phyloP scores from a whole-genome alignment of 2,797 vertebrate genomes.

The Macropus fuliginosus region DNA sequence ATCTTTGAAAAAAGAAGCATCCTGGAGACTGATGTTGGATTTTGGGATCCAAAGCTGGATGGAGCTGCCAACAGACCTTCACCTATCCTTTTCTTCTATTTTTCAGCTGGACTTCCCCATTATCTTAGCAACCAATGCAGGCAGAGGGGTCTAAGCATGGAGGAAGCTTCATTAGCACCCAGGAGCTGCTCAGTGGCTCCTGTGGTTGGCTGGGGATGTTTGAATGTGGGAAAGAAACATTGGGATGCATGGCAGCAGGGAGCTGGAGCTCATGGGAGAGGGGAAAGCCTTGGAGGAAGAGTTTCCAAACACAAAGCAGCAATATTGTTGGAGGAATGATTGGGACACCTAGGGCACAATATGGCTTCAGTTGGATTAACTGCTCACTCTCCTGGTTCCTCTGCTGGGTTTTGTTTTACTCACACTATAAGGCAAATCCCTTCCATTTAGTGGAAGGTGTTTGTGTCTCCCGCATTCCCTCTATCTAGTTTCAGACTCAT shows the following conservation, averaged over 20 bases:
- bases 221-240: slow-evolving; percentile 64
- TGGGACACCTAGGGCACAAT: slow-evolving; percentile 75
- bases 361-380: slow-evolving; percentile 65
- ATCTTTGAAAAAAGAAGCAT: slow-evolving; percentile 68
- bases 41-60: slow-evolving; percentile 61
- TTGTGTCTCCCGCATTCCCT: not conserved
- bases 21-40: slow-evolving; percentile 61
- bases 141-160: slow-evolving; percentile 59
- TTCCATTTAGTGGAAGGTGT: not conserved
- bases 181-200: slow-evolving; percentile 58
- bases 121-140: slow-evolving; percentile 71
- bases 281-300: slow-evolving; percentile 66
- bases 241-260: slow-evolving; percentile 59
- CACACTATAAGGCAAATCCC: slow-evolving; percentile 13
- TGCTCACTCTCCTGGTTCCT: slow-evolving; percentile 24
- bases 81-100: slow-evolving; percentile 57
- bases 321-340: slow-evolving; percentile 71
- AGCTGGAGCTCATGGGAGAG: slow-evolving; percentile 49
- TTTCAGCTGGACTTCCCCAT: slow-evolving; percentile 66
- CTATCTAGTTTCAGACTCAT: not conserved
- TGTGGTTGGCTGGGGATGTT: slow-evolving; percentile 54
- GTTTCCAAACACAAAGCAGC: slow-evolving; percentile 82
- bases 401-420: not conserved
- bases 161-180: slow-evolving; percentile 66
- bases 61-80: slow-evolving; percentile 40